Conservation (phyloP, 2,888 invertebrate genomes). For the Aleiodes testaceus region DNA sequence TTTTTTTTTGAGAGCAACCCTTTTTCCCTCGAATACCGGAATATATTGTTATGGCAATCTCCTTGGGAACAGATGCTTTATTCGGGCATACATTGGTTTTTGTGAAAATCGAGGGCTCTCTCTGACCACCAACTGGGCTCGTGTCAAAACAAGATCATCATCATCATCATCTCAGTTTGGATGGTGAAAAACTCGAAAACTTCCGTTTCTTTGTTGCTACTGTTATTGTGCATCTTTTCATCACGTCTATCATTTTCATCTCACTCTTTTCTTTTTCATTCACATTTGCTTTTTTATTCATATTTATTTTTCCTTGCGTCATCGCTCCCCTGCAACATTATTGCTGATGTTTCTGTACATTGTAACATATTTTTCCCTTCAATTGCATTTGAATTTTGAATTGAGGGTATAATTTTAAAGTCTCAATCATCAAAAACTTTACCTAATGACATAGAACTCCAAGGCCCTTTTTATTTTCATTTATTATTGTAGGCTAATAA, state of each 20-base stretch:
- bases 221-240: slow-evolving; percentile 14
- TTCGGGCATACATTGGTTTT: slow-evolving; percentile 47
- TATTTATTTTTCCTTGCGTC: too few relatives aligned
- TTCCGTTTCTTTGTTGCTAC: slow-evolving; percentile 32
- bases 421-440: slow-evolving; percentile 10
- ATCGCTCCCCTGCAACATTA: too few relatives aligned
- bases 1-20: slow-evolving; percentile 13
- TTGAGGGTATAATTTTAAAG: not conserved
- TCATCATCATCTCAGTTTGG: slow-evolving; percentile 50
- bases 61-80: slow-evolving; percentile 50
- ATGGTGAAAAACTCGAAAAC: slow-evolving; percentile 35
- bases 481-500: slow-evolving; percentile 9
- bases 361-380: not conserved
- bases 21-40: not conserved
- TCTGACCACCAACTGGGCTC: slow-evolving; percentile 60
- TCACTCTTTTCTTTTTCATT: too few relatives aligned
- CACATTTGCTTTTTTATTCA: too few relatives aligned
- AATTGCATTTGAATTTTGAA: not conserved
- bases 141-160: slow-evolving; percentile 65
- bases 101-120: slow-evolving; percentile 39
- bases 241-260: not conserved
- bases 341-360: not conserved
- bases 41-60: slow-evolving; percentile 11
- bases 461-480: not conserved
- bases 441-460: too few relatives aligned